Percentiles rank a stretch among this genome's conserved stretches.
Evolutionary conservation across 2,113 vertebrate genomes (phyloP).

Genomic region (Grus americana): DNA sequence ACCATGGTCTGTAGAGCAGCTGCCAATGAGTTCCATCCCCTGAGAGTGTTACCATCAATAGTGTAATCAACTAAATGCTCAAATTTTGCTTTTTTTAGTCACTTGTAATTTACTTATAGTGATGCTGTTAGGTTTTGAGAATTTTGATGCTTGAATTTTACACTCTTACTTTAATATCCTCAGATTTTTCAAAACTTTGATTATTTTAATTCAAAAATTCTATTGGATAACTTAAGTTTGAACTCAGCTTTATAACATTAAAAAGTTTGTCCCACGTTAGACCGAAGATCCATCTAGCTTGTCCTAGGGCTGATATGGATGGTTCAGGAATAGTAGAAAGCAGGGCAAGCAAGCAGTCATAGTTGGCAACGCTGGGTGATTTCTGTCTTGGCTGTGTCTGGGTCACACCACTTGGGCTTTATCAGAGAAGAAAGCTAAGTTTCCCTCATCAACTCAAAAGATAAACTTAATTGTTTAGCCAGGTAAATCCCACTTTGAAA

Average conservation of each 20-base stretch:
- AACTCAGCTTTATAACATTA: neutral
- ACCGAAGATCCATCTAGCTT: neutral
- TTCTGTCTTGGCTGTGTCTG: neutral
- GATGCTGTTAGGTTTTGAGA: neutral
- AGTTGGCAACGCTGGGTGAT: neutral
- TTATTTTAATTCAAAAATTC: neutral
- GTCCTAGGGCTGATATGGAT: neutral
- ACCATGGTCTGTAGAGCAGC: neutral
- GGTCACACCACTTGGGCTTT: neutral
- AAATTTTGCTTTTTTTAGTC: neutral
- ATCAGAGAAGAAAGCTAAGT: neutral
- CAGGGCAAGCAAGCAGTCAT: neutral
- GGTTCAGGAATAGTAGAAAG: neutral
- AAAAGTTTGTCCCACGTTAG: neutral
- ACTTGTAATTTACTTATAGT: neutral
- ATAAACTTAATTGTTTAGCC: neutral
- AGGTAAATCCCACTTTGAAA: neutral
- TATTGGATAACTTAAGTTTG: neutral
- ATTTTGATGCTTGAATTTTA: neutral
- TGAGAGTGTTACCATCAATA: neutral
- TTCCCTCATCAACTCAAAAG: neutral
- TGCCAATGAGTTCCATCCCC: neutral
- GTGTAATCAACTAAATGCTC: neutral
- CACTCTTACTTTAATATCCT: neutral
- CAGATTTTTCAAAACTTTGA: neutral